Evolutionary conservation across 2,888 invertebrate genomes (phyloP), one percentile per base, ranked within the genome.

Genomic region (Tachina lurida): DNA sequence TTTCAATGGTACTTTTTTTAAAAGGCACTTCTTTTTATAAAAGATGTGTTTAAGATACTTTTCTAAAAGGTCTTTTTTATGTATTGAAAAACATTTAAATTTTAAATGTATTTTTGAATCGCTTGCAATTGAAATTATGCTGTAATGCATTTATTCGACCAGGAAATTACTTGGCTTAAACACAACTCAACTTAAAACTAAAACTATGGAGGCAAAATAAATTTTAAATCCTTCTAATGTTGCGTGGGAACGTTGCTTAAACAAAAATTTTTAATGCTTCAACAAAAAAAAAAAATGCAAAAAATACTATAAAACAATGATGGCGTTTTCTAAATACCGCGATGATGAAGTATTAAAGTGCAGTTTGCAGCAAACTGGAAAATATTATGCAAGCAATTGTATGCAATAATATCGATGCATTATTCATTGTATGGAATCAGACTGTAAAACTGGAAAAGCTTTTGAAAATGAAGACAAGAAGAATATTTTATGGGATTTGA

Each of bases 241-340:
- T 79, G 84, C 75, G 84, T 84, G 84, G 84, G 84, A 84, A 79
- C 49, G 58, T 39, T 39, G 56, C 74, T 79, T 71, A 71, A 79
- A 71, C 49, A n/a, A 39, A 47, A 62, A 58, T 56, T 73, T 65
- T 73, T 45, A 47, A 52, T 41, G 19, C 13, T 39, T 19, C 60
- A 71, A 52, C 68, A 74, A 31, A n/a, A 39, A 68, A 43, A 9
- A 19, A 22, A 45, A 31, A 31, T n/a, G n/a, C n/a, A 31, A 45
- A 10, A 62, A 67, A 15, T 1, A 9, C 47, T 39, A 4, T 41
- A 47, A 74, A 62, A 62, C 60, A 76, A 45, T 47, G 17, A 45
- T 22, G 41, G 47, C 56, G 17, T 45, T 19, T 19, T 39, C 43
- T 19, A 73, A 80, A 41, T 22, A 52, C 43, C 13, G 13, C 13